These are phyloP conservation scores for Pterostichus madidus DNA, from an alignment of 2,888 invertebrate species.

Conservation along the genomic window DNA sequence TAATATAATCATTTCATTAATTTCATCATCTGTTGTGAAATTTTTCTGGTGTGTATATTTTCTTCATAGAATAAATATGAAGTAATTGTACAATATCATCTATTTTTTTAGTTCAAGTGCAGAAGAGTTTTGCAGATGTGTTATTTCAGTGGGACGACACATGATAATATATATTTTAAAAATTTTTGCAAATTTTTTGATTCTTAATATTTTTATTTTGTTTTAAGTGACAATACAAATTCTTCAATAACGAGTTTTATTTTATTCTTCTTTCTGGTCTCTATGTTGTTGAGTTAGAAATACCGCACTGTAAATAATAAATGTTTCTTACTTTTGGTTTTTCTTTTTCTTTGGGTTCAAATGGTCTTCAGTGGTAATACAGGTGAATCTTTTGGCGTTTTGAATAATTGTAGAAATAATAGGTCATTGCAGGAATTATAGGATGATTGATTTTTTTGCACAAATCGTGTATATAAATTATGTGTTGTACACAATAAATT, in stretches of 20 bases:
- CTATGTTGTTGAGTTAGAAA: no score
- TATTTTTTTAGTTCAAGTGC: not conserved
- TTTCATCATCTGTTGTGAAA: conserved; percentile 24
- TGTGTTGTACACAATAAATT: conserved; percentile 4
- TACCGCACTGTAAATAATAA: no score
- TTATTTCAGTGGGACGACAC: not conserved
- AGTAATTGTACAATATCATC: conserved; percentile 1
- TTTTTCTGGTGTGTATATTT: conserved; percentile 39
- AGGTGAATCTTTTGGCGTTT: no score
- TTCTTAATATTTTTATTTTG: not conserved
- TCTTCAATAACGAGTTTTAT: not conserved
- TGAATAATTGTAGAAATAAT: not conserved
- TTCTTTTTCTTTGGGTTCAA: not conserved
- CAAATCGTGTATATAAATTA: conserved; percentile 18
- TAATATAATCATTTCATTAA: conserved; percentile 45
- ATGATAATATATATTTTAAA: no score
- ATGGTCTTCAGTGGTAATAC: conserved; percentile 19
- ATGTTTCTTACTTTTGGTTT: not conserved
- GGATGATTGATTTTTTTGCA: not conserved
- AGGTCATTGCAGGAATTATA: conserved; percentile 1
- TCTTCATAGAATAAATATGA: conserved; percentile 19
- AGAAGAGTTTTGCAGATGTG: not conserved
- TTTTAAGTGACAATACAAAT: no score
- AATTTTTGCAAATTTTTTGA: not conserved
- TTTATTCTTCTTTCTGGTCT: not conserved